Base-by-base conservation (phyloP, 1,140 invertebrate species). In the Dreissena rostriformis region DNA sequence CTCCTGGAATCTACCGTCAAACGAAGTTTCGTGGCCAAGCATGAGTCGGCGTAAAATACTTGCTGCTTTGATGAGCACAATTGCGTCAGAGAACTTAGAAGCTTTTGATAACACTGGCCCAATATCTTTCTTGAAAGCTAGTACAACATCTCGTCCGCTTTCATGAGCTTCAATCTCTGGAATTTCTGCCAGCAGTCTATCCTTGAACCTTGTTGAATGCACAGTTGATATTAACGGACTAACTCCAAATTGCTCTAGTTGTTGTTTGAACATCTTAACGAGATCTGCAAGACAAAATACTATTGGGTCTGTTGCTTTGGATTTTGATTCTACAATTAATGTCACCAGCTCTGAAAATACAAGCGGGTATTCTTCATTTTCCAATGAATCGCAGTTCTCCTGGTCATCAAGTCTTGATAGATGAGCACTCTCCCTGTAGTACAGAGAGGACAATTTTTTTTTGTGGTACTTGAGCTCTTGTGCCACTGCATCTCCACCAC, bases 401-500 rank as follows among this genome's bases (percentile, higher is more conserved):
- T 52, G 75, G 26, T 79, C 66, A 28, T 77, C 15, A 19, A 51
- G 1, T 39, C 8, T 39, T 39, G 39, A 39, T 5, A 5, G 39
- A n/a, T 28, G 26, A 10, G 24, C 63, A 14, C 65, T 57, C n/a
- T 77, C 61, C 28, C 39, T 81, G 22, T 75, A 84, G 19, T 75
- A 86, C 10, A 88, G 49, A 2, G 76, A 26, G 15, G 74, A 66
- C 29, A 82, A 29, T 55, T 77, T 86, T n/a, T 19, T 17, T 6
- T 17, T 4, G 28, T 86, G 81, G 71, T 86, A 87, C 39, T 84
- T 86, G 12, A 73, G 22, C 53, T 87, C 84, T 70, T 79, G 79
- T 70, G 85, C 85, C n/a, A 85, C 68, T 28, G 85, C 65, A 81
- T 82, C 85, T 28, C 85, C 65, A 24, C 17, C 55, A 84, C 86